Percentiles rank a stretch among this genome's conserved stretches.
phyloP scores from a whole-genome alignment of 1,140 invertebrate species.

The Caenorhabditis tropicalis region DNA sequence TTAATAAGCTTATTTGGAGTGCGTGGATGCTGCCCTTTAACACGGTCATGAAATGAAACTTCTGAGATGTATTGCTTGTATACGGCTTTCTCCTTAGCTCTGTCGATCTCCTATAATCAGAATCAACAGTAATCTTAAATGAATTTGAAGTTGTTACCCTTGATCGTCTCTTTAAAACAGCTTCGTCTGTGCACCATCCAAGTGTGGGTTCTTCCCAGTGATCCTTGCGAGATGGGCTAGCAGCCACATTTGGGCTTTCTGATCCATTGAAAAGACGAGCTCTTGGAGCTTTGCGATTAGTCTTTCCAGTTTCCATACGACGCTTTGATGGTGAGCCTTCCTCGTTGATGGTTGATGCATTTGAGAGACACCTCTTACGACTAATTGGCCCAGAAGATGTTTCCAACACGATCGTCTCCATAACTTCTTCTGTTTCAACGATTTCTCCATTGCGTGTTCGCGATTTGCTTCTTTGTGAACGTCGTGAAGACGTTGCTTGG shows the following conservation, averaged over 20 bases:
- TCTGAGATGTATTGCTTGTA: conserved; percentile 54
- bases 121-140: not conserved
- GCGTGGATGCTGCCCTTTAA: conserved; percentile 66
- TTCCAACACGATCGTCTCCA: not conserved
- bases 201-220: conserved; percentile 59
- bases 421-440: not conserved
- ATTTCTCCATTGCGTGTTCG: not conserved
- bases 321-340: conserved; percentile 42
- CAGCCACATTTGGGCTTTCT: not conserved
- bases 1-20: conserved; percentile 74
- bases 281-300: not conserved
- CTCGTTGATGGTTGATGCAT: conserved; percentile 48
- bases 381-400: not conserved
- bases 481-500: not conserved
- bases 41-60: conserved; percentile 51
- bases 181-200: conserved; percentile 62
- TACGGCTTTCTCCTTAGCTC: conserved; percentile 61
- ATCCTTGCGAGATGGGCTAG: conserved; percentile 17
- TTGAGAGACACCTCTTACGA: conserved; percentile 46
- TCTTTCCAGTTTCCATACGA: not conserved
- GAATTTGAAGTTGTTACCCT: conserved; percentile 20
- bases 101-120: conserved; percentile 58
- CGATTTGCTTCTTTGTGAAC: conserved; percentile 8
- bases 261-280: not conserved
- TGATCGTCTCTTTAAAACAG: conserved; percentile 54